These are phyloP conservation scores for Furcifer pardalis DNA, from an alignment of 2,797 vertebrate genomes.

Conservation along the genomic window DNA sequence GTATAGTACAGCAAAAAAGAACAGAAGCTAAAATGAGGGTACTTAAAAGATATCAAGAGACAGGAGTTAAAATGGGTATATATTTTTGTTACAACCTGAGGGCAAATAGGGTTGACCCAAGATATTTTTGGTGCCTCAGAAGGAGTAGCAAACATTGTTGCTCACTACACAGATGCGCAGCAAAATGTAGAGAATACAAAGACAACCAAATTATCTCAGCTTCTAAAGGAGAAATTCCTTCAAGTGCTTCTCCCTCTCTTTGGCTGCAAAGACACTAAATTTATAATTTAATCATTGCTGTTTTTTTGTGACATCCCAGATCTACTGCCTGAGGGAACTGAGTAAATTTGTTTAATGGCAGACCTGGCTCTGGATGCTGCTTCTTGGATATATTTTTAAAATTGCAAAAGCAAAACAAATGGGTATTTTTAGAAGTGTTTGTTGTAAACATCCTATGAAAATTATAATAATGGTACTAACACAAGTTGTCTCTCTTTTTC, in stretches of 20 bases:
- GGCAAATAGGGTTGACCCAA: background rate
- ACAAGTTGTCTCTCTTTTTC: background rate
- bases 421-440: background rate
- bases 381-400: background rate
- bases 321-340: background rate
- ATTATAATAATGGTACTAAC: background rate
- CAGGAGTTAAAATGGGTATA: too few species aligned
- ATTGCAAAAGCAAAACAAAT: background rate
- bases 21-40: too few species aligned
- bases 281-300: background rate
- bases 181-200: too few species aligned
- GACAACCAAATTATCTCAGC: background rate
- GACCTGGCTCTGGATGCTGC: background rate
- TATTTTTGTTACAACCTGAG: background rate
- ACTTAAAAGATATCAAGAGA: too few species aligned
- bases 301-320: background rate
- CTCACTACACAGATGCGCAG: too few species aligned
- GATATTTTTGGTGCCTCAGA: too few species aligned
- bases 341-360: background rate
- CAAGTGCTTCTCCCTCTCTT: background rate
- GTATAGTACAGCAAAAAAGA: too few species aligned
- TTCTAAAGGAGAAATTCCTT: background rate
- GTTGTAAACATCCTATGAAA: background rate
- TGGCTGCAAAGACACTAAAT: background rate
- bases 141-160: too few species aligned